Conservation (phyloP, 2,113 vertebrate genomes). For the Puma concolor region DNA sequence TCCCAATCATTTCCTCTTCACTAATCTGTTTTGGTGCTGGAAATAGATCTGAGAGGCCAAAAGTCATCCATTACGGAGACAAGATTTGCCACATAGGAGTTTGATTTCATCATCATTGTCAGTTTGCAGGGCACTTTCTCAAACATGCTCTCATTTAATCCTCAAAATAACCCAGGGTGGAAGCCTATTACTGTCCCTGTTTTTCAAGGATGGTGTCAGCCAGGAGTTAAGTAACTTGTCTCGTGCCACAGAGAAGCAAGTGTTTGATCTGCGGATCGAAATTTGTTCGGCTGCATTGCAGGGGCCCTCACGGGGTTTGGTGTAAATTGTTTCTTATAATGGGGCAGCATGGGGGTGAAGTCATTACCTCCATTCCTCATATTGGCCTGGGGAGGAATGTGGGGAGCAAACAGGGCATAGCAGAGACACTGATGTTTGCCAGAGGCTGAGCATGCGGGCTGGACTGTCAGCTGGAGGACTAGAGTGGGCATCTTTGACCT, state of each 20-base stretch:
- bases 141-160: neutral
- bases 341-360: neutral
- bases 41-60: neutral
- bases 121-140: neutral
- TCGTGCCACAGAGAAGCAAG: neutral
- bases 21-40: constrained; percentile 15
- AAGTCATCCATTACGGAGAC: neutral
- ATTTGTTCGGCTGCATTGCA: neutral
- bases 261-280: neutral
- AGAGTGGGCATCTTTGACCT: neutral
- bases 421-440: neutral
- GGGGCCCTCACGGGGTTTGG: neutral
- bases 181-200: neutral
- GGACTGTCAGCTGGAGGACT: neutral
- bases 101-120: neutral
- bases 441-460: neutral
- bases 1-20: constrained; percentile 1
- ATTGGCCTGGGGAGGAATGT: neutral
- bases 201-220: neutral
- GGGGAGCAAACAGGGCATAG: neutral
- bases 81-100: neutral
- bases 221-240: neutral
- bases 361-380: neutral
- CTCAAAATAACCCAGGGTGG: neutral
- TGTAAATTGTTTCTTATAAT: neutral